Evolutionary conservation across 1,140 invertebrate genomes (phyloP).

Genomic region (Globodera ellingtonae): DNA sequence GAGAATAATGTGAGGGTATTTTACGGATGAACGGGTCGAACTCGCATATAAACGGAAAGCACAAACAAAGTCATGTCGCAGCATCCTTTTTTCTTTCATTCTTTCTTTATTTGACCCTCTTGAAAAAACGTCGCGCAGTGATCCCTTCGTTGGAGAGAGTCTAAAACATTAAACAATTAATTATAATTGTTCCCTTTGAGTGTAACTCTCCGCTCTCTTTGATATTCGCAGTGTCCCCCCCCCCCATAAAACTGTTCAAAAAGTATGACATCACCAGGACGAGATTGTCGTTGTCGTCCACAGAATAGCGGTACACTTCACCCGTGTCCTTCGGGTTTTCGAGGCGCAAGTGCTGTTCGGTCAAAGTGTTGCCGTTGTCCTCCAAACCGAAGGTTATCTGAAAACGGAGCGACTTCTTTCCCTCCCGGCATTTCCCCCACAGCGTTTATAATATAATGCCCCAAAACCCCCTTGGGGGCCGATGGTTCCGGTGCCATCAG

Average conservation of each 20-base stretch:
- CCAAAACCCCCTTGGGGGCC: background rate
- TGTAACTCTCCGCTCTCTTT: too few relatives aligned
- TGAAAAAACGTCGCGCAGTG: conserved; percentile 33
- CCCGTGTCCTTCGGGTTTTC: conserved; percentile 48
- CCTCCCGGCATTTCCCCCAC: too few relatives aligned
- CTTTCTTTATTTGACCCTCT: conserved; percentile 28
- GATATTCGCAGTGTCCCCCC: too few relatives aligned
- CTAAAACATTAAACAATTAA: conserved; percentile 6
- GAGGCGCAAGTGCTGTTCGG: conserved; percentile 55
- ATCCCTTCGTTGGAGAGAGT: conserved; percentile 41
- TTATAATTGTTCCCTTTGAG: too few relatives aligned
- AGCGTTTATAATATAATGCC: too few relatives aligned
- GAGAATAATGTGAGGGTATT: conserved; percentile 1
- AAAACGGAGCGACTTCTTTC: conserved; percentile 17
- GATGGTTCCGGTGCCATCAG: conserved; percentile 5
- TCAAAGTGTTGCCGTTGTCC: conserved; percentile 40
- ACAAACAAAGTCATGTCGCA: background rate
- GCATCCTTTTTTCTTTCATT: background rate
- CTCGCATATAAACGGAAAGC: background rate
- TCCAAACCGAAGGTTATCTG: conserved; percentile 56
- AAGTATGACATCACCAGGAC: conserved; percentile 49
- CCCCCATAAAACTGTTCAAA: too few relatives aligned
- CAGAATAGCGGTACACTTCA: conserved; percentile 56
- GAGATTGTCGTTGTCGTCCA: conserved; percentile 48
- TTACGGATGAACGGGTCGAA: conserved; percentile 3